phyloP scores from a whole-genome alignment of 2,888 invertebrate genomes.

The Ennomos erosarius region DNA sequence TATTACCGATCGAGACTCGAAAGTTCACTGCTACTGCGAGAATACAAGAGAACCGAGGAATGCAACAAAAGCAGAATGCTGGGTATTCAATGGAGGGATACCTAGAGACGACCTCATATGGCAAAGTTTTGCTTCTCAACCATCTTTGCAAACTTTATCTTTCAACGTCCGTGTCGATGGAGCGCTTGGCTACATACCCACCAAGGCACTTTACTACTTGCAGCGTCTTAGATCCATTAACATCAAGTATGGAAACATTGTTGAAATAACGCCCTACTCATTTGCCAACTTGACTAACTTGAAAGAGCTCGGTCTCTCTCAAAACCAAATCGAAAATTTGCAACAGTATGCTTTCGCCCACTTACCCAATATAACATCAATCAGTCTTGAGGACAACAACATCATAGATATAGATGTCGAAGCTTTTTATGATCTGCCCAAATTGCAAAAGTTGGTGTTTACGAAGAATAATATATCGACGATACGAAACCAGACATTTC shows the following conservation, averaged over 20 bases:
- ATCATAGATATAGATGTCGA: slow-evolving; percentile 90
- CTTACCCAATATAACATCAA: slow-evolving; percentile 87
- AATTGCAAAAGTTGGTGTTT: slow-evolving; percentile 90
- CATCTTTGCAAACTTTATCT: slow-evolving; percentile 88
- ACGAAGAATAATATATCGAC: slow-evolving; percentile 94
- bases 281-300: slow-evolving; percentile 90
- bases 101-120: slow-evolving; percentile 89
- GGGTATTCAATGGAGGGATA: slow-evolving; percentile 89
- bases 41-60: slow-evolving; percentile 80
- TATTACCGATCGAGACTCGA: slow-evolving; percentile 81
- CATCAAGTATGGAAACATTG: slow-evolving; percentile 90
- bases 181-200: slow-evolving; percentile 89
- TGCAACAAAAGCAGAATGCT: slow-evolving; percentile 91
- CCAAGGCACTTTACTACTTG: slow-evolving; percentile 88
- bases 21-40: slow-evolving; percentile 89
- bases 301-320: slow-evolving; percentile 87
- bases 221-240: slow-evolving; percentile 88
- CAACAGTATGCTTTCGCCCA: slow-evolving; percentile 90
- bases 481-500: slow-evolving; percentile 94
- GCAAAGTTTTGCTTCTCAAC: slow-evolving; percentile 90
- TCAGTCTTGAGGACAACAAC: slow-evolving; percentile 91
- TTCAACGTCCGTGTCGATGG: slow-evolving; percentile 90
- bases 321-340: slow-evolving; percentile 89
- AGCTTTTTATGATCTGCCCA: slow-evolving; percentile 90
- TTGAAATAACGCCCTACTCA: slow-evolving; percentile 88